Evolutionary conservation across 1,140 invertebrate genomes (phyloP).

Genomic region (Drosophila ananassae): DNA sequence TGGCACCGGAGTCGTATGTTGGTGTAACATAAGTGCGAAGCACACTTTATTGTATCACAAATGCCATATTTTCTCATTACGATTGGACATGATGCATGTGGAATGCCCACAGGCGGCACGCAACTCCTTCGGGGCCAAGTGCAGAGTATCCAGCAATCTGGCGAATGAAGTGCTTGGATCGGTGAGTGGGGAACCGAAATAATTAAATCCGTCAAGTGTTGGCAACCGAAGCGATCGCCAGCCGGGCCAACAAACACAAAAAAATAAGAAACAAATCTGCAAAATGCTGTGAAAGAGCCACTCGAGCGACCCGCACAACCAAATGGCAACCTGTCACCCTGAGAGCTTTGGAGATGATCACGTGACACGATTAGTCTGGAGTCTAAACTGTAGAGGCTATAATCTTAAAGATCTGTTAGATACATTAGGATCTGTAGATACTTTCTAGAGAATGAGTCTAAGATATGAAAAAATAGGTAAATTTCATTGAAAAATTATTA

Average conservation of each 20-base stretch:
- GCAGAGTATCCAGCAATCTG: constrained; percentile 27
- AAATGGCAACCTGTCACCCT: constrained; percentile 55
- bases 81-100: constrained; percentile 84
- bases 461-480: no score
- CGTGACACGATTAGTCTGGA: constrained; percentile 13
- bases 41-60: constrained; percentile 84
- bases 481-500: no score
- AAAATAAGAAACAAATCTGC: not conserved
- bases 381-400: no score
- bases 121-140: constrained; percentile 56
- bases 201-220: constrained; percentile 84
- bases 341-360: constrained; percentile 11
- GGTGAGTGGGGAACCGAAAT: constrained; percentile 55
- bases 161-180: constrained; percentile 4
- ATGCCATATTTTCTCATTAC: constrained; percentile 84
- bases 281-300: constrained; percentile 4
- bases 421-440: no score
- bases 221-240: constrained; percentile 50
- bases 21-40: constrained; percentile 84
- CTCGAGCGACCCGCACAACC: constrained; percentile 26
- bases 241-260: not conserved
- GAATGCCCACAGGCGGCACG: constrained; percentile 73
- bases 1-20: constrained; percentile 49
- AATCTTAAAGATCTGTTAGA: not conserved
- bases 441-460: no score